Percentiles rank a stretch among this genome's conserved stretches.
Conservation (phyloP, 2,113 vertebrate species). For the Hippocampus zosterae region DNA sequence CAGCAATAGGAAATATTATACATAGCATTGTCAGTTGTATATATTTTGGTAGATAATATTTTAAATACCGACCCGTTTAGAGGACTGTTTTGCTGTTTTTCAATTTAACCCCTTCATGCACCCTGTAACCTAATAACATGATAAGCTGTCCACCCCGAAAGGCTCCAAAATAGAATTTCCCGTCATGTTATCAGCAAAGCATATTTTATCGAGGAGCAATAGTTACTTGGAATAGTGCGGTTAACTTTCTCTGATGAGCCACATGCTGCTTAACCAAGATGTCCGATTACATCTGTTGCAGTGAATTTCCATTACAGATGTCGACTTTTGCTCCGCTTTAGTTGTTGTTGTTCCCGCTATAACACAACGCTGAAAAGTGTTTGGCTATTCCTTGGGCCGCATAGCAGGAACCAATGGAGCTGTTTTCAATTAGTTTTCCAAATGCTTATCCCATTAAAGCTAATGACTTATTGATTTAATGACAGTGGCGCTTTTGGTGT, state of each 20-base stretch:
- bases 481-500: constrained; percentile 94
- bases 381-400: constrained; percentile 17
- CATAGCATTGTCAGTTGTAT: too few species aligned
- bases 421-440: constrained; percentile 99
- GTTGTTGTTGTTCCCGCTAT: constrained; percentile 48
- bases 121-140: too few species aligned
- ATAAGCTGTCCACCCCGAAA: too few species aligned
- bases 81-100: too few species aligned
- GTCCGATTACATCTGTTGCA: neutral
- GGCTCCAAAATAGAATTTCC: too few species aligned
- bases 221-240: too few species aligned
- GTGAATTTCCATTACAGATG: neutral
- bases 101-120: too few species aligned
- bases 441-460: constrained; percentile 99
- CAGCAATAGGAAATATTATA: too few species aligned
- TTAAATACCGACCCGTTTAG: too few species aligned
- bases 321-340: neutral
- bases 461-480: constrained; percentile 99
- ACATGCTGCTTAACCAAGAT: neutral
- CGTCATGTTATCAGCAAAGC: too few species aligned
- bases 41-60: too few species aligned
- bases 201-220: too few species aligned
- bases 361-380: constrained; percentile 80
- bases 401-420: constrained; percentile 89
- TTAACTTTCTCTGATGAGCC: neutral